These are phyloP conservation scores for Porites australiensis DNA, from an alignment of 64 coral and sea anemone genomes.

Conservation along the genomic window DNA sequence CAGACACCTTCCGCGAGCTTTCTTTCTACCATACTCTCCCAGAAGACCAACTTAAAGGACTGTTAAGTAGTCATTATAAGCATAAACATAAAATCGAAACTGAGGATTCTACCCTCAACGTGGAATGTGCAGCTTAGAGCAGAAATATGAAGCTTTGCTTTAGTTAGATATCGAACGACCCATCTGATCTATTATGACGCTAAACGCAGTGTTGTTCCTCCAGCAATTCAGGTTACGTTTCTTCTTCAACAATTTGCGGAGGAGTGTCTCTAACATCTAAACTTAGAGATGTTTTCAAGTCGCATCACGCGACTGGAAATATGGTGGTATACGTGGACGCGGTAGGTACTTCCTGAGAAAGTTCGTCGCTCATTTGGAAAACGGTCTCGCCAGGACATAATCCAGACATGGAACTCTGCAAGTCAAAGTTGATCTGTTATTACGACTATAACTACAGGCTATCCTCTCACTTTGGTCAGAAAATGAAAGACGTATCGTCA, in stretches of 20 bases:
- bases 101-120: not conserved
- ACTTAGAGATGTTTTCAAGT: no score
- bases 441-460: no score
- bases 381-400: no score
- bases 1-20: slow-evolving; percentile 59
- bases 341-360: no score
- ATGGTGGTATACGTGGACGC: no score
- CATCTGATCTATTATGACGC: not conserved
- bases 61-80: slow-evolving; percentile 58
- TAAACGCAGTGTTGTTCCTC: not conserved
- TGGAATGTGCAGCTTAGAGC: not conserved
- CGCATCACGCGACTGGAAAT: no score
- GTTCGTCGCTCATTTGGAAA: no score
- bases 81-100: slow-evolving; percentile 26
- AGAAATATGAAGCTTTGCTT: not conserved
- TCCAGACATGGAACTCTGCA: no score
- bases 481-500: no score
- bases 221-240: not conserved
- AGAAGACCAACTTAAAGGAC: slow-evolving; percentile 70
- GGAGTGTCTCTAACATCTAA: no score
- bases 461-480: no score
- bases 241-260: not conserved
- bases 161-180: not conserved
- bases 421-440: no score
- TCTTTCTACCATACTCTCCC: slow-evolving; percentile 91